Evolutionary conservation across 2,113 vertebrate genomes (phyloP), one percentile per base, ranked within the genome.

Genomic region (Vicugna pacos): DNA sequence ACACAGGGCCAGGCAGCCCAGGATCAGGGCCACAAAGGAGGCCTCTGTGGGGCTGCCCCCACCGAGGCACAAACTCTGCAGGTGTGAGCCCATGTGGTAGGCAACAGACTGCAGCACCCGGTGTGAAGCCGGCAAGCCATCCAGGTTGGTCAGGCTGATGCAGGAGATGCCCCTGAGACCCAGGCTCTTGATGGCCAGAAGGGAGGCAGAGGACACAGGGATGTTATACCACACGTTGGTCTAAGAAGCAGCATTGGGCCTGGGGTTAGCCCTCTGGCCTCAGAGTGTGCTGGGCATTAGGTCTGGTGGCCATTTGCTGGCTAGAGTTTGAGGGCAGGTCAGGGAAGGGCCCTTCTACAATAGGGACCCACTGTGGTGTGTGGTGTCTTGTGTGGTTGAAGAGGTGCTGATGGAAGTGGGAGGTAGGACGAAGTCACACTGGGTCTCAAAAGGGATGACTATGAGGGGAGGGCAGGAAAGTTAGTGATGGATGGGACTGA

Each of bases 31-130:
- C 94, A 99, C 92, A 52, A 99, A 99, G 42, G 98, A 98, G 30
- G 98, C 97, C 96, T 99, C 99, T 0, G 98, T 99, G 70, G 99
- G 95, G 26, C 98, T 99, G 98, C 99, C 99, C 4, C 98, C 98
- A 3, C 98, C 97, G 50, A 99, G 98, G 19, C 98, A 98, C 96
- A 99, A 93, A 83, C 98, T 98, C 91, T 98, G 98, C 94, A 99
- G 95, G 1, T 97, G 98, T 0, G 98, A 95, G 67, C 99, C 99
- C 69, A 99, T 89, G 90, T 97, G 95, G 28, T 73, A 65, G 30
- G 97, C 96, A 32, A 99, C 98, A 96, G 98, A 98, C 95, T 97
- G 91, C 9, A 99, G 98, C 86, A 99, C 98, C 6, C 98, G 97
- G 10, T 98, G 97, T 16, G 99, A 99, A 91, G 98, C 72, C 0